Base-by-base conservation (phyloP, 2,113 vertebrate genomes). In the Caranx ignobilis region DNA sequence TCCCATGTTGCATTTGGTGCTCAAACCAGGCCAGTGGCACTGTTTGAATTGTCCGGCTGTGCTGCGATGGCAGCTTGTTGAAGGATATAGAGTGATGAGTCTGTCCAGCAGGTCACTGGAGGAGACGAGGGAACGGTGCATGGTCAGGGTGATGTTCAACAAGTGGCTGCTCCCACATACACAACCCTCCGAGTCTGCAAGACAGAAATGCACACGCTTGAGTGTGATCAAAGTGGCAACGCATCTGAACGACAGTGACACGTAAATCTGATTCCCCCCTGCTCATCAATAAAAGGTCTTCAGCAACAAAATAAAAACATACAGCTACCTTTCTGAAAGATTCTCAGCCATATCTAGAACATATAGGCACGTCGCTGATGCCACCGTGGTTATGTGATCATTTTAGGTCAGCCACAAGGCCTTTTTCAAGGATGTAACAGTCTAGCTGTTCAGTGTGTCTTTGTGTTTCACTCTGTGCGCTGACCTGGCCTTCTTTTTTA, bases 51-150 rank as follows among this genome's bases (percentile, higher is more conserved):
- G 37, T 32, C n/a, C 11, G 43, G 16, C 63, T 26, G 69, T 4
- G 26, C 31, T 55, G 60, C 34, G 61, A 37, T 11, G 13, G 45
- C 8, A 21, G 21, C 16, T 68, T 26, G 50, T 0, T 43, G 89
- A 97, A 99, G 97, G 98, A 99, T 99, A 99, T 99, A 97, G 94
- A 77, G 88, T 54, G 82, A 95, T 89, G 3, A 99, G 93, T 81
- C 96, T 98, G 71, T 94, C 95, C 70, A 99, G 96, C 86, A 99
- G 95, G 12, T 99, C 97, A 0, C 94, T 92, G 54, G 98, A 97
- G 64, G 97, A 95, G 88, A 99, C 94, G 93, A 98, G 88, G 73
- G 97, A 93, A 2, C 96, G 95, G 85, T 99, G 98, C 98, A 99
- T 98, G 77, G 97, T 96, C 88, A 99, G 93, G 85, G 95, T 95